phyloP scores from a whole-genome alignment of 2,797 vertebrate species.

The Delichon dasypus region DNA sequence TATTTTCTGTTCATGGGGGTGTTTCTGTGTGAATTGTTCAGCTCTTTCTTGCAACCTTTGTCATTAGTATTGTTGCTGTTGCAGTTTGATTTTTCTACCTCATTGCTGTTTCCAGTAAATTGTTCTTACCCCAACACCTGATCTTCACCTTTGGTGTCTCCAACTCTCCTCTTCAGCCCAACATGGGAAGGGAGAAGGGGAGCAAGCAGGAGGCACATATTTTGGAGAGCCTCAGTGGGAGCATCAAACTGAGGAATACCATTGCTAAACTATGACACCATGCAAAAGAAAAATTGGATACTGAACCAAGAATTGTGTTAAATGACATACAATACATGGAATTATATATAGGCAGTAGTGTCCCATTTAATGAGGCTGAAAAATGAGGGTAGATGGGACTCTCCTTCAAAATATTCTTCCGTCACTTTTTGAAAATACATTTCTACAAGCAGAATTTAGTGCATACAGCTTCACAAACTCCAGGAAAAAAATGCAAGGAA shows the following conservation, averaged over 20 bases:
- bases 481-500: neutral
- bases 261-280: neutral
- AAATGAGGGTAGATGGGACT: neutral
- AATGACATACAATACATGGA: neutral
- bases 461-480: neutral
- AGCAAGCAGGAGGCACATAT: accelerated
- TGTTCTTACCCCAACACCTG: neutral
- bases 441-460: neutral
- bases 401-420: neutral
- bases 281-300: neutral
- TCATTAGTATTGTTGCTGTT: neutral
- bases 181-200: neutral
- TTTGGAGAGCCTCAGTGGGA: neutral
- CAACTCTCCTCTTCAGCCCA: neutral
- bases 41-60: neutral
- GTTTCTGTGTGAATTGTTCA: neutral
- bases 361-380: neutral
- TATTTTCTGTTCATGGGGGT: neutral
- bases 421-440: neutral
- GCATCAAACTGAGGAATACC: neutral
- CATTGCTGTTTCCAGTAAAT: neutral
- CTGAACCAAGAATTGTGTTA: neutral
- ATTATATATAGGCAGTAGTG: neutral
- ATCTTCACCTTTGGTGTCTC: neutral
- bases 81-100: neutral